Conservation (phyloP, 2,888 invertebrate genomes). For the Sinelater perroti region DNA sequence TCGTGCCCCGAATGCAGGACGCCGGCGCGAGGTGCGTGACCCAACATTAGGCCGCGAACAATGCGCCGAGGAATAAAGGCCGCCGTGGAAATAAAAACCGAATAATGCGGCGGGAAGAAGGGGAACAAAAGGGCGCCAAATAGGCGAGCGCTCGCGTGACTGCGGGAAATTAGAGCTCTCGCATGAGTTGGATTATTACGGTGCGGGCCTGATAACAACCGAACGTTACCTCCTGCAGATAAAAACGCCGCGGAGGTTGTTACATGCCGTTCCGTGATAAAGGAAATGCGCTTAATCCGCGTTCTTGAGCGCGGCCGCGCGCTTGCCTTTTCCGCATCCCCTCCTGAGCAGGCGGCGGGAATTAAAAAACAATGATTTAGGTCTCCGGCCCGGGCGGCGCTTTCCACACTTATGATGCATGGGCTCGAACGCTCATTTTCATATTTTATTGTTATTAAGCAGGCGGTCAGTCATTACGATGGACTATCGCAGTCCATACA, state of each 20-base stretch:
- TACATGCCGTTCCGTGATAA: slow-evolving; percentile 33
- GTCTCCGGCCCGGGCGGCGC: slow-evolving; percentile 6
- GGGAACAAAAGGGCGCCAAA: slow-evolving; percentile 48
- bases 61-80: slow-evolving; percentile 34
- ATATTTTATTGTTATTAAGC: slow-evolving; percentile 6
- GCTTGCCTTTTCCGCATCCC: slow-evolving; percentile 18
- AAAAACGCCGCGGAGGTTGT: slow-evolving; percentile 40
- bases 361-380: slow-evolving; percentile 26
- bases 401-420: slow-evolving; percentile 13
- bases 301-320: slow-evolving; percentile 19
- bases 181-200: slow-evolving; percentile 49
- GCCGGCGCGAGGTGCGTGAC: slow-evolving; percentile 34
- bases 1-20: slow-evolving; percentile 42
- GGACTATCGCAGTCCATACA: neutral
- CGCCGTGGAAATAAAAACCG: slow-evolving; percentile 37
- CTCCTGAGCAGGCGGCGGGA: slow-evolving; percentile 8
- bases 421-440: slow-evolving; percentile 4
- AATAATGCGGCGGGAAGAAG: slow-evolving; percentile 41
- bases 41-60: slow-evolving; percentile 30
- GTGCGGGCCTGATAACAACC: slow-evolving; percentile 40
- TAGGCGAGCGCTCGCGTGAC: slow-evolving; percentile 48
- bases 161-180: slow-evolving; percentile 48
- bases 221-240: slow-evolving; percentile 42
- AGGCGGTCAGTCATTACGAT: too few species aligned
- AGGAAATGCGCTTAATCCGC: slow-evolving; percentile 29